Conservation (phyloP, 1,140 invertebrate species). For the Cherax quadricarinatus region DNA sequence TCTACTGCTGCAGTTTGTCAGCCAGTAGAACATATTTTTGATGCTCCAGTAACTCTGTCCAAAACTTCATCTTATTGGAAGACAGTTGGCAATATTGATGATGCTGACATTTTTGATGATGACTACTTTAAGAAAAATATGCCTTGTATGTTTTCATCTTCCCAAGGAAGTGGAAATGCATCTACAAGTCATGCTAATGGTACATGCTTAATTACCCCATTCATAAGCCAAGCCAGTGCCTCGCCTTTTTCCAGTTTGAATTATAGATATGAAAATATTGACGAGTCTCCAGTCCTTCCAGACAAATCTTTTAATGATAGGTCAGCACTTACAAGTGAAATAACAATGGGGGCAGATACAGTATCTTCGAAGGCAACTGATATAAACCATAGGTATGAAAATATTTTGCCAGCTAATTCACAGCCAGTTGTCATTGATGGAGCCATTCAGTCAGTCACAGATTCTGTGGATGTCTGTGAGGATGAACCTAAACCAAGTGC, state of each 20-base stretch:
- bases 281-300: neutral
- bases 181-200: neutral
- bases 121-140: slow-evolving; percentile 74
- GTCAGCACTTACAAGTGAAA: neutral
- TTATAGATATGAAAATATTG: slow-evolving; percentile 42
- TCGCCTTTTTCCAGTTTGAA: neutral
- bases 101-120: slow-evolving; percentile 73
- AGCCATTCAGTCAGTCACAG: neutral
- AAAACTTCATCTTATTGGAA: slow-evolving; percentile 65
- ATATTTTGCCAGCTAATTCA: slow-evolving; percentile 9
- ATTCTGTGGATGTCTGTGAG: neutral
- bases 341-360: neutral
- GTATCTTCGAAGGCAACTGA: neutral
- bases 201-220: neutral
- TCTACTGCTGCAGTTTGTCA: neutral
- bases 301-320: neutral
- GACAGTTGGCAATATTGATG: slow-evolving; percentile 42
- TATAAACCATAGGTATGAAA: slow-evolving; percentile 39
- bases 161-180: slow-evolving; percentile 10
- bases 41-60: slow-evolving; percentile 34
- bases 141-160: slow-evolving; percentile 70
- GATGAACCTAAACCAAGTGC: slow-evolving; percentile 32
- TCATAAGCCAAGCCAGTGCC: slow-evolving; percentile 47
- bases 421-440: neutral
- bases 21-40: neutral